Percentiles rank a stretch among this genome's conserved stretches.
These are phyloP conservation scores for Martes martes DNA, from an alignment of 2,113 vertebrate species.

Conservation along the genomic window DNA sequence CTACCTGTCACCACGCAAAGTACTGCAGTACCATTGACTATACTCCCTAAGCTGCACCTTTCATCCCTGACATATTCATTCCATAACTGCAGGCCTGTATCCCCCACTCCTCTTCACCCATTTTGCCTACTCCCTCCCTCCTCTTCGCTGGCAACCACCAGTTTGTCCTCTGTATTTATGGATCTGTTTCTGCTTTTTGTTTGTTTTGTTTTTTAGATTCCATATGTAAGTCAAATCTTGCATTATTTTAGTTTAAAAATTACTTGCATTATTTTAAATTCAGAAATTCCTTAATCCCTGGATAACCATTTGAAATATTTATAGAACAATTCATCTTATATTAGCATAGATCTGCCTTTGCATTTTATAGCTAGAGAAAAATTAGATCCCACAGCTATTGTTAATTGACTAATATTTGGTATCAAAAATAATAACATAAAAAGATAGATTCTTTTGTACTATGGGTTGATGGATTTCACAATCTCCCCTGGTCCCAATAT, in stretches of 20 bases:
- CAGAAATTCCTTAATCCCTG: background rate
- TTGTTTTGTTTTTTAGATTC: background rate
- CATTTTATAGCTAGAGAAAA: background rate
- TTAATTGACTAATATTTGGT: background rate
- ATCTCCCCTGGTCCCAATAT: background rate
- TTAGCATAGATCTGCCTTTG: background rate
- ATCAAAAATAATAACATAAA: background rate
- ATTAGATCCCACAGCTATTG: background rate
- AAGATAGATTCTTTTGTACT: background rate
- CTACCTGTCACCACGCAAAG: background rate
- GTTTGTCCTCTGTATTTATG: background rate
- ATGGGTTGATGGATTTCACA: background rate
- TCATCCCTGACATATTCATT: background rate
- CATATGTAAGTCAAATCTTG: background rate
- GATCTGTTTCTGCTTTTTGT: background rate
- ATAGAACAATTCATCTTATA: background rate
- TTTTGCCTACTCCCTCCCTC: background rate
- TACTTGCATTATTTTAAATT: background rate
- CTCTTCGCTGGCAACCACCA: background rate
- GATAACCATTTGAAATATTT: background rate
- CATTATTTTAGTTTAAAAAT: background rate
- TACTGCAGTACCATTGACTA: too few relatives aligned
- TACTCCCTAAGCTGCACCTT: background rate
- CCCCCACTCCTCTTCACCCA: background rate
- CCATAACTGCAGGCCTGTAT: background rate